A percentile compares a stretch with the other conserved stretches of the same genome.
These are phyloP conservation scores for Vannuccia rotundouncinata DNA, from an alignment of 2,888 invertebrate genomes.

Conservation along the genomic window DNA sequence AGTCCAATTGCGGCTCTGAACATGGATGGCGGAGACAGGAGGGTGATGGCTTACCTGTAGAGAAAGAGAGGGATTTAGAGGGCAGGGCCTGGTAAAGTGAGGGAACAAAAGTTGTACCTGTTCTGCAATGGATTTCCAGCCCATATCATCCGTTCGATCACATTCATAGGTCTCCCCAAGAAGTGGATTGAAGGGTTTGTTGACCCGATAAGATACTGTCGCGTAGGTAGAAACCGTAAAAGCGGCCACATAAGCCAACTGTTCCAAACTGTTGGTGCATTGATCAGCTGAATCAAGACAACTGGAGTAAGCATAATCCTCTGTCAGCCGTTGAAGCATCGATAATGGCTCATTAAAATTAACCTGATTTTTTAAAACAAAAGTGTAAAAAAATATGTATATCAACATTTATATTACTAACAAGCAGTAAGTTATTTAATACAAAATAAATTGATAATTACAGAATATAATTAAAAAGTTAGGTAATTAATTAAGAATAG, in stretches of 20 bases:
- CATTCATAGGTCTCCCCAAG: constrained; percentile 94
- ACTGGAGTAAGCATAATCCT: constrained; percentile 92
- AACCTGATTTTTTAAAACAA: too few species aligned
- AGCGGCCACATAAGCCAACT: constrained; percentile 87
- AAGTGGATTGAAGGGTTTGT: constrained; percentile 94
- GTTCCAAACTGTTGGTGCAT: constrained; percentile 73
- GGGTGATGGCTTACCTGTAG: constrained; percentile 87
- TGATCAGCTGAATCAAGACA: constrained; percentile 78
- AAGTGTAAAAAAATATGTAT: constrained; percentile 71
- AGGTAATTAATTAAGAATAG: too few species aligned
- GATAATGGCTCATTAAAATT: constrained; percentile 98
- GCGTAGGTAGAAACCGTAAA: constrained; percentile 70
- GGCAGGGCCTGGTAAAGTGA: too few species aligned
- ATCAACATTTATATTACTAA: background rate
- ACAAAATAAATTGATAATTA: too few species aligned
- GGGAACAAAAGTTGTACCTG: constrained; percentile 62
- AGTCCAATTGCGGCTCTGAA: constrained; percentile 73
- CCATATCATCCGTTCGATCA: constrained; percentile 85
- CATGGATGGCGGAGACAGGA: constrained; percentile 89
- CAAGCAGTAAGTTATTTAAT: background rate
- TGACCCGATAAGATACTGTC: constrained; percentile 65
- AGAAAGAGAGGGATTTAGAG: background rate
- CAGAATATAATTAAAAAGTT: too few species aligned
- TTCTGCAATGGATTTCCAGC: constrained; percentile 89
- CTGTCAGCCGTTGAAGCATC: constrained; percentile 91